These are phyloP conservation scores for Acleris emargana DNA, from an alignment of 2,888 invertebrate genomes.

Conservation along the genomic window DNA sequence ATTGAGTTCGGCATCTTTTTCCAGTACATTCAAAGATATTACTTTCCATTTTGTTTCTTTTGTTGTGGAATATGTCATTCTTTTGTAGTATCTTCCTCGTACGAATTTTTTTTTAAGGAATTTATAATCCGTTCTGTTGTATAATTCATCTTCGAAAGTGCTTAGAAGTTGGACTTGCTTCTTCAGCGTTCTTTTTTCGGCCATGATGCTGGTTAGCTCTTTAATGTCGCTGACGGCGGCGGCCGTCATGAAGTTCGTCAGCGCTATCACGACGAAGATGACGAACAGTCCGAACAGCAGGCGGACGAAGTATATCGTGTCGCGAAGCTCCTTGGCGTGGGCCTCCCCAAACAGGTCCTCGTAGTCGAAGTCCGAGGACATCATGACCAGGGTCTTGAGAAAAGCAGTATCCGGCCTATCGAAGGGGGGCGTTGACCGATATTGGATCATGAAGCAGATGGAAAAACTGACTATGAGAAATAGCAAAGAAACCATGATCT, in stretches of 20 bases:
- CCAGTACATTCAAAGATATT: too few species aligned
- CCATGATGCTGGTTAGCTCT: slow-evolving; percentile 58
- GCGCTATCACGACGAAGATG: slow-evolving; percentile 58
- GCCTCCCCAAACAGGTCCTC: background rate
- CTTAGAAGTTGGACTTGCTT: slow-evolving; percentile 61
- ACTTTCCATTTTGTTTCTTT: too few species aligned
- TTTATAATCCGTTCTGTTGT: background rate
- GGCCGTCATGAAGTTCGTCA: slow-evolving; percentile 67
- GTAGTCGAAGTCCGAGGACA: slow-evolving; percentile 21
- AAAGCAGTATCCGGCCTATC: slow-evolving; percentile 1
- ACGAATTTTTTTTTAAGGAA: too few species aligned
- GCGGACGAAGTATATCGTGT: background rate
- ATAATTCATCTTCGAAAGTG: slow-evolving; percentile 43
- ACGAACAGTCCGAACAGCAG: slow-evolving; percentile 56
- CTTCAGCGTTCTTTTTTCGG: slow-evolving; percentile 55
- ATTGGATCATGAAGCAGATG: slow-evolving; percentile 19
- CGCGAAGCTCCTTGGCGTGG: background rate
- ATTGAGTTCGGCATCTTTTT: too few species aligned
- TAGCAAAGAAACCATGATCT: slow-evolving; percentile 3
- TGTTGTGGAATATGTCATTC: background rate
- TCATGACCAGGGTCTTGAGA: slow-evolving; percentile 18
- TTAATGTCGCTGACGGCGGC: slow-evolving; percentile 66
- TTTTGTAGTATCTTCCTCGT: background rate
- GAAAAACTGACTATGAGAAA: slow-evolving; percentile 1
- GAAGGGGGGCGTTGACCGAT: slow-evolving; percentile 1